A percentile compares a stretch with the other conserved stretches of the same genome.
Evolutionary conservation across 2,888 invertebrate genomes (phyloP).

Genomic region (Pedicia rivosa): DNA sequence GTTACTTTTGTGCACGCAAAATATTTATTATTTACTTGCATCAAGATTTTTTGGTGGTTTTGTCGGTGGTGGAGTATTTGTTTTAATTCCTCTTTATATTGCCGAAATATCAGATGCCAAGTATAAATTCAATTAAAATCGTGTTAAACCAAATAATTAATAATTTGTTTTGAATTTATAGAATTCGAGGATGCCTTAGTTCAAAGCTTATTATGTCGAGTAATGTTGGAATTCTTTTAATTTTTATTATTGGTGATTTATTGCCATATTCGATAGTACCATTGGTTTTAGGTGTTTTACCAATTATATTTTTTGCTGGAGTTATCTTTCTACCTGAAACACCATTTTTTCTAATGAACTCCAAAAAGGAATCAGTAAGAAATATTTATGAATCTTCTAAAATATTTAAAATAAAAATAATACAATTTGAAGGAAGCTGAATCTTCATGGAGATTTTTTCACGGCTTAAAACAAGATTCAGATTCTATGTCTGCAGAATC

Average conservation of each 20-base stretch:
- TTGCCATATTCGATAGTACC: slow-evolving; percentile 19
- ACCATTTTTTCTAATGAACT: slow-evolving; percentile 21
- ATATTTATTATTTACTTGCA: slow-evolving; percentile 17
- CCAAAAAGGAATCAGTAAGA: slow-evolving; percentile 16
- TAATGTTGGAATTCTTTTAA: slow-evolving; percentile 22
- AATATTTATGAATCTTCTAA: no score
- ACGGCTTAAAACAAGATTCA: slow-evolving; percentile 18
- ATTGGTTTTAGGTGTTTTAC: slow-evolving; percentile 17
- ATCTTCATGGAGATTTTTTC: slow-evolving; percentile 22
- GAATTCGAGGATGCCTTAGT: slow-evolving; percentile 25
- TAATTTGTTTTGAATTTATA: no score
- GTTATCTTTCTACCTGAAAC: slow-evolving; percentile 26
- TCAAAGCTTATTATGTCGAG: slow-evolving; percentile 22
- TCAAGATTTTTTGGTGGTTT: slow-evolving; percentile 22
- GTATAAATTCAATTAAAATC: slow-evolving; percentile 13
- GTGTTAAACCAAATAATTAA: background rate
- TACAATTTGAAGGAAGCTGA: slow-evolving; percentile 21
- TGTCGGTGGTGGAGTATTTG: slow-evolving; percentile 21
- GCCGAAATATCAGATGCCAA: slow-evolving; percentile 25
- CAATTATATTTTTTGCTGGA: slow-evolving; percentile 18
- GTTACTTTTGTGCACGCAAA: slow-evolving; percentile 19
- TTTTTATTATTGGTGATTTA: slow-evolving; percentile 22
- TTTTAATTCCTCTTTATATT: slow-evolving; percentile 22
- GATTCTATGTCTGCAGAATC: slow-evolving; percentile 19
- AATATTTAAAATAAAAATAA: no score